phyloP scores from a whole-genome alignment of 2,888 invertebrate species.

The Azorinus chamasolen region DNA sequence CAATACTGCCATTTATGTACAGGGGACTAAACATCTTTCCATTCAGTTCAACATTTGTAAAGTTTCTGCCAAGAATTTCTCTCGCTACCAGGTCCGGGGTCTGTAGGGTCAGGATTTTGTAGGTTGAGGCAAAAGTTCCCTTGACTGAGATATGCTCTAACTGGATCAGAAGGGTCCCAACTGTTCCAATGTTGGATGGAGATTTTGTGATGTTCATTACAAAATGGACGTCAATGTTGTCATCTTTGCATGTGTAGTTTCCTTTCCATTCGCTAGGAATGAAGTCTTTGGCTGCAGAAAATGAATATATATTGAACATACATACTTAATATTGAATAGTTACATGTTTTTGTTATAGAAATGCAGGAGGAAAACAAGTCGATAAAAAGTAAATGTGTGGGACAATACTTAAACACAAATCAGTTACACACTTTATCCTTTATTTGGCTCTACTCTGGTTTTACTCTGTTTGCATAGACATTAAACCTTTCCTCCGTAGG shows the following conservation, averaged over 20 bases:
- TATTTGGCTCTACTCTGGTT: too few relatives aligned
- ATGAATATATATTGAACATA: too few relatives aligned
- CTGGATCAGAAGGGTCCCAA: slow-evolving; percentile 34
- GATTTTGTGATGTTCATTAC: slow-evolving; percentile 48
- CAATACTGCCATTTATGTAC: slow-evolving; percentile 33
- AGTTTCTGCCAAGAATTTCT: slow-evolving; percentile 38
- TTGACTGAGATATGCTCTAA: slow-evolving; percentile 15
- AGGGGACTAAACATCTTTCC: slow-evolving; percentile 34
- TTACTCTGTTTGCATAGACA: too few relatives aligned
- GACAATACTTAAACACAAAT: too few relatives aligned
- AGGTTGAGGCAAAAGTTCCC: slow-evolving; percentile 43
- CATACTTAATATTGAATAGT: too few relatives aligned
- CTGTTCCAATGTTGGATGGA: slow-evolving; percentile 28
- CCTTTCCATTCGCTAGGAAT: slow-evolving; percentile 59
- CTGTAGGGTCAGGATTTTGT: slow-evolving; percentile 41
- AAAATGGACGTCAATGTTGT: slow-evolving; percentile 27
- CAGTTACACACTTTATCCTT: too few relatives aligned
- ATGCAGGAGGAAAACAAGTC: too few relatives aligned
- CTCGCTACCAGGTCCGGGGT: slow-evolving; percentile 18
- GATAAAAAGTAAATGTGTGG: too few relatives aligned
- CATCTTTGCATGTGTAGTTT: slow-evolving; percentile 42
- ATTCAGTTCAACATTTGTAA: slow-evolving; percentile 52
- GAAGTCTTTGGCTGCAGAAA: slow-evolving; percentile 42
- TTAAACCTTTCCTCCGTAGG: too few relatives aligned
- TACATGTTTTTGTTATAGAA: too few relatives aligned